These are phyloP conservation scores for Nannoperca australis DNA, from an alignment of 2,797 vertebrate genomes.

Conservation along the genomic window DNA sequence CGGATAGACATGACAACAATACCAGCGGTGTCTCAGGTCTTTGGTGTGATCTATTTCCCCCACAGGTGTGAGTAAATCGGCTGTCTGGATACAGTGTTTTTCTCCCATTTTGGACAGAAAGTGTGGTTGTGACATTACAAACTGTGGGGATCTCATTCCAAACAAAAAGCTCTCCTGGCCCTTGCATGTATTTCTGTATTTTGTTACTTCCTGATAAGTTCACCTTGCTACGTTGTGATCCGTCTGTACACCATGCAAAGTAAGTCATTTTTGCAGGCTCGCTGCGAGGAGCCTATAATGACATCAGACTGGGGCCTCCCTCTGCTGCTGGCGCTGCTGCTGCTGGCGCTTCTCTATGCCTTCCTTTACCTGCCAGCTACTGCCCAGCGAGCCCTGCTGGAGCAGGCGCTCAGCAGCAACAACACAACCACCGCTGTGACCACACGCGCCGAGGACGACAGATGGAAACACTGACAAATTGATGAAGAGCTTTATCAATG, in stretches of 20 bases:
- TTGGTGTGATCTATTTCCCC: neutral
- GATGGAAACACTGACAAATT: neutral
- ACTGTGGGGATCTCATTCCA: neutral
- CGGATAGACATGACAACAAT: neutral
- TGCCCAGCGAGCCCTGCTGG: constrained; percentile 79
- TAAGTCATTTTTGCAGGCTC: constrained; percentile 84
- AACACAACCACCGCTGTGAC: constrained; percentile 49
- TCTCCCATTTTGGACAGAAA: neutral
- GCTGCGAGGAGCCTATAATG: constrained; percentile 83
- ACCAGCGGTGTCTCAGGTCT: neutral
- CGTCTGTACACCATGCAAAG: constrained; percentile 61
- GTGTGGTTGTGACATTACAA: neutral
- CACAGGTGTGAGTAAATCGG: neutral
- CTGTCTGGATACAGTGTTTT: neutral
- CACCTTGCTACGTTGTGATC: neutral
- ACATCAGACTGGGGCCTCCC: constrained; percentile 84
- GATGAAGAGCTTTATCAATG: constrained; percentile 1
- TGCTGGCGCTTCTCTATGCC: constrained; percentile 81
- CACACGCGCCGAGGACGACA: constrained; percentile 28
- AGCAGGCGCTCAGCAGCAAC: constrained; percentile 76
- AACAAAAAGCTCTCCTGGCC: neutral
- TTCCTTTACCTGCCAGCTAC: constrained; percentile 85
- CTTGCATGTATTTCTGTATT: neutral
- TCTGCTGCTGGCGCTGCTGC: constrained; percentile 80
- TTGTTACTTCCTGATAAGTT: neutral